Conservation (phyloP, 2,113 vertebrate species). For the Psammodynastes pulverulentus region DNA sequence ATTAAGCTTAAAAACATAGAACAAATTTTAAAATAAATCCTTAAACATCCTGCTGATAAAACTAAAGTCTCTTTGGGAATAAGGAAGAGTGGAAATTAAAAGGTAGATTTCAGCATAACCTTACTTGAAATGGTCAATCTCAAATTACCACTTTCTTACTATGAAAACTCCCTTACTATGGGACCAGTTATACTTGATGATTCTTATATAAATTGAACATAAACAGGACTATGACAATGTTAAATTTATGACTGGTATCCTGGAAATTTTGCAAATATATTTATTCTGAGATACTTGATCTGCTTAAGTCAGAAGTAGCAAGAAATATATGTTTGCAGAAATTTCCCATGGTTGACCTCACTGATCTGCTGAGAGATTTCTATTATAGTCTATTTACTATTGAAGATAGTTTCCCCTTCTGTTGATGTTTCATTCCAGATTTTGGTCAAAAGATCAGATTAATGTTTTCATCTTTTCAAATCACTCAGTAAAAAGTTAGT, state of each 20-base stretch:
- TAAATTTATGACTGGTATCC: rapidly evolving
- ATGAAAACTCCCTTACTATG: not conserved
- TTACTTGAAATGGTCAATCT: not conserved
- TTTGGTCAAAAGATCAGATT: slow-evolving; percentile 1
- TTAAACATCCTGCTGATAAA: not conserved
- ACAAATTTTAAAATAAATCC: not conserved
- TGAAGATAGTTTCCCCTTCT: slow-evolving; percentile 14
- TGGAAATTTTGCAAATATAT: not conserved
- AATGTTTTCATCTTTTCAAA: not conserved
- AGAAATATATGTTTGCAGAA: not conserved
- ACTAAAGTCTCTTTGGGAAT: not conserved
- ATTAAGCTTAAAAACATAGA: not conserved
- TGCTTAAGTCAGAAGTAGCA: not conserved
- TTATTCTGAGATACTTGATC: slow-evolving; percentile 4
- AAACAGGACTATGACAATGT: rapidly evolving
- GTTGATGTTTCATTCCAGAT: not conserved
- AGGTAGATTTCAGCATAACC: not conserved
- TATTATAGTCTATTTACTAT: not conserved
- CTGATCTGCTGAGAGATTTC: rapidly evolving
- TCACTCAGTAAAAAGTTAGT: not conserved
- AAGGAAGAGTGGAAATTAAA: not conserved
- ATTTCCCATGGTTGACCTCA: slow-evolving; percentile 8
- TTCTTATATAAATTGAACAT: slow-evolving; percentile 17
- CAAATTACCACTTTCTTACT: not conserved
- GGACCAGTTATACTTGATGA: not conserved